These are phyloP conservation scores for Cephalopholis sonnerati DNA, from an alignment of 2,113 vertebrate genomes.

Conservation along the genomic window DNA sequence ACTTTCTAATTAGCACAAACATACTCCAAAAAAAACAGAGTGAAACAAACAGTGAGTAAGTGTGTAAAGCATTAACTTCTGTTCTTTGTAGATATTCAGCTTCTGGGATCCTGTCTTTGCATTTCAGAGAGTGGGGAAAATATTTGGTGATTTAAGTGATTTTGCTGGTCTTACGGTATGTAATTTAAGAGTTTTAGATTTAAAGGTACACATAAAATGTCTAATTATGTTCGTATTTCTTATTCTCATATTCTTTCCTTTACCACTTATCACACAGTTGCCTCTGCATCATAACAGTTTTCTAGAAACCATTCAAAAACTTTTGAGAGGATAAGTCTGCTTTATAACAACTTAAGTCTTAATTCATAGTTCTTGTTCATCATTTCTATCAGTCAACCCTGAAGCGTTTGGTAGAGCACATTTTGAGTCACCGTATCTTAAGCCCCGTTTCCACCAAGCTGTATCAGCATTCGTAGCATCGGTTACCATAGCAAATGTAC, in stretches of 20 bases:
- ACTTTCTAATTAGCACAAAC: constrained; percentile 56
- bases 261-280: background rate
- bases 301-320: background rate
- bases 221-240: background rate
- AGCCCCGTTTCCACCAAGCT: too few species aligned
- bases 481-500: too few species aligned
- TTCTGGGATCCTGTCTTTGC: background rate
- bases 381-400: too few species aligned
- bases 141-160: background rate
- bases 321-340: background rate
- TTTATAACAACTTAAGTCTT: background rate
- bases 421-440: too few species aligned
- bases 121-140: background rate
- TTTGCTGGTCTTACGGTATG: background rate
- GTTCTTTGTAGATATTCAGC: background rate
- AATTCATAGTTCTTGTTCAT: too few species aligned
- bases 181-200: background rate
- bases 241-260: background rate
- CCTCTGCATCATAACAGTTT: background rate
- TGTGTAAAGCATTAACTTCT: background rate
- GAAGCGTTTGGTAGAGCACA: too few species aligned
- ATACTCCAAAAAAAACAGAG: background rate
- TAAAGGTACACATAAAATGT: background rate
- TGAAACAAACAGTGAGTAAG: background rate
- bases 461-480: too few species aligned